A percentile compares a stretch with the other conserved stretches of the same genome.
These are phyloP conservation scores for Sternotherus odoratus DNA, from an alignment of 2,797 vertebrate genomes.

Conservation along the genomic window DNA sequence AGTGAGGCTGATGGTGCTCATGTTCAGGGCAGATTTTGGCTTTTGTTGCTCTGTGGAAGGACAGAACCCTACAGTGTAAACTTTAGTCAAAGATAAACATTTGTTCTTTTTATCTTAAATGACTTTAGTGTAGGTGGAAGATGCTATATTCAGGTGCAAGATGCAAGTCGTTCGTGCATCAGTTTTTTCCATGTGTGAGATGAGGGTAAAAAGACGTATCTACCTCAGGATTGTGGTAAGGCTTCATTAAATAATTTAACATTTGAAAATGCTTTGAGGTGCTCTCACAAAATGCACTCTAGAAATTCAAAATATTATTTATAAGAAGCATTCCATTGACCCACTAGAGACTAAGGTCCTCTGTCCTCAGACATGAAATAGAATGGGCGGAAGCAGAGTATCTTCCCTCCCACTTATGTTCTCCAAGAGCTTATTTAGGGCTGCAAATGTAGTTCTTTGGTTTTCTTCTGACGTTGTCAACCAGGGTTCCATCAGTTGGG, in stretches of 20 bases:
- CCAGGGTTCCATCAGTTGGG: neutral
- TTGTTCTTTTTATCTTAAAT: neutral
- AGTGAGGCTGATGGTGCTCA: neutral
- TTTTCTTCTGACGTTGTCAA: neutral
- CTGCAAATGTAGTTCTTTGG: neutral
- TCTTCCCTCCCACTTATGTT: neutral
- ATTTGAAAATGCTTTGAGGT: neutral
- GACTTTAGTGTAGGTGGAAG: conserved; percentile 1
- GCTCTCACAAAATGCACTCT: neutral
- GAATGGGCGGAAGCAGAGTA: neutral
- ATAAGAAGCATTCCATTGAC: fast-evolving
- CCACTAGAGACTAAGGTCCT: neutral
- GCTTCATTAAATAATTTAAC: neutral
- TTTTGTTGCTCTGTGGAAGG: neutral
- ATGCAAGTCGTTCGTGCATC: neutral
- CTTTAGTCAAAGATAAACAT: neutral
- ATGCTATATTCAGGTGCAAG: neutral
- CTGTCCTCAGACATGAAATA: neutral
- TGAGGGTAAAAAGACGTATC: neutral
- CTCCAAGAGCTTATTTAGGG: neutral
- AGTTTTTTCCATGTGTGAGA: neutral
- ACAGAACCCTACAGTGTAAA: neutral
- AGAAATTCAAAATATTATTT: neutral
- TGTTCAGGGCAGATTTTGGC: neutral
- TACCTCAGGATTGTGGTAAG: neutral